phyloP scores from a whole-genome alignment of 2,888 invertebrate species.

The Ceratothoa steindachneri region DNA sequence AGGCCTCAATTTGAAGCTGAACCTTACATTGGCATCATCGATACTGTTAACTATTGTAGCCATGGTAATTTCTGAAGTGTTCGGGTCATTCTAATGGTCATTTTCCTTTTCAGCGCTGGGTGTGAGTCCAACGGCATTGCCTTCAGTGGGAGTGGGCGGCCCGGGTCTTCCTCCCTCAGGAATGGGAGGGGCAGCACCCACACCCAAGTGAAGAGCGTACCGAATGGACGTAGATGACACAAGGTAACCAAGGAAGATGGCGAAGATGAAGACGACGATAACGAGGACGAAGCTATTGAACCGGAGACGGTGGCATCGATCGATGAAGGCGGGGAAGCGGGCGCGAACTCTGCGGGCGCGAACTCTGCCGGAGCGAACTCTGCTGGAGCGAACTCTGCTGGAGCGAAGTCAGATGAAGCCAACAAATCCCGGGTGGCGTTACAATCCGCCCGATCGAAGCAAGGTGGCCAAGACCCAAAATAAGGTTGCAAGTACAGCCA shows the following conservation, averaged over 20 bases:
- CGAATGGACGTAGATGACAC: slow-evolving; percentile 4
- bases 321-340: too few species aligned
- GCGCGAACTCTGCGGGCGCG: neutral
- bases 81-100: too few species aligned
- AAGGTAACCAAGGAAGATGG: neutral
- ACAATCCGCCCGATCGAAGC: too few species aligned
- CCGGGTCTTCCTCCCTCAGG: slow-evolving; percentile 33
- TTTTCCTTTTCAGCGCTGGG: slow-evolving; percentile 8
- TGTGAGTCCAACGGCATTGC: slow-evolving; percentile 1
- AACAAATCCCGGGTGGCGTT: too few species aligned
- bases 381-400: neutral
- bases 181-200: slow-evolving; percentile 3
- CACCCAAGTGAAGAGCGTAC: neutral
- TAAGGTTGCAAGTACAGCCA: too few species aligned
- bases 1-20: too few species aligned
- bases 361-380: neutral
- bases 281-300: neutral
- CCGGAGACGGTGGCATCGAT: neutral
- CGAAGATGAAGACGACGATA: neutral
- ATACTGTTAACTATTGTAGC: too few species aligned
- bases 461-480: too few species aligned
- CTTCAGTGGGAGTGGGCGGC: slow-evolving; percentile 5
- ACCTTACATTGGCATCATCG: too few species aligned
- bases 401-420: too few species aligned
- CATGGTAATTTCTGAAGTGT: too few species aligned